Evolutionary conservation across 1,140 invertebrate genomes (phyloP).

Genomic region (Gonioctena quinquepunctata): DNA sequence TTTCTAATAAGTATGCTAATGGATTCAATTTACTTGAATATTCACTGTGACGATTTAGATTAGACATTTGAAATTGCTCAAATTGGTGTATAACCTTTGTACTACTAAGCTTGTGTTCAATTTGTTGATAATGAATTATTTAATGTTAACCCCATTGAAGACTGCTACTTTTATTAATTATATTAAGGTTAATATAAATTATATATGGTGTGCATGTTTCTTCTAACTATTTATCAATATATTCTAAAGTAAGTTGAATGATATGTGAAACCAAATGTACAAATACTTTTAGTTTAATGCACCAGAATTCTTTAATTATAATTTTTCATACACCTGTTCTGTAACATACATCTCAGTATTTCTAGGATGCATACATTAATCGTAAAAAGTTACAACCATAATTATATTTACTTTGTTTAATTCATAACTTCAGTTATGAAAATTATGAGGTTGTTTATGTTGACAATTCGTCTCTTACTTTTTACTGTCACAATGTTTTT

Average conservation of each 20-base stretch:
- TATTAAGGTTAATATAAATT: background rate
- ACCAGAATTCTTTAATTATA: constrained; percentile 21
- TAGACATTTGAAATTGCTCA: background rate
- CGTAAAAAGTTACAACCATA: background rate
- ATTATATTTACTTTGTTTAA: background rate
- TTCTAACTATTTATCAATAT: constrained; percentile 35
- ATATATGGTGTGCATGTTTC: constrained; percentile 10
- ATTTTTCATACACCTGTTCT: constrained; percentile 14
- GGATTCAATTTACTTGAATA: too few species aligned
- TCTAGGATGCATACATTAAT: constrained; percentile 13
- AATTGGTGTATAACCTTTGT: background rate
- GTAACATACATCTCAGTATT: constrained; percentile 32
- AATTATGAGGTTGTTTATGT: background rate
- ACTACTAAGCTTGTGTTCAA: background rate
- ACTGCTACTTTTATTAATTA: background rate
- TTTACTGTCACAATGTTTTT: background rate
- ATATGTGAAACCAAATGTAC: constrained; percentile 41
- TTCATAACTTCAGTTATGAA: background rate
- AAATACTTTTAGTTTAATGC: constrained; percentile 21
- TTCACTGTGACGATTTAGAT: background rate
- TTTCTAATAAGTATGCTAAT: too few species aligned
- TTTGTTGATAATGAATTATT: constrained; percentile 3
- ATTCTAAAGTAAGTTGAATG: constrained; percentile 37
- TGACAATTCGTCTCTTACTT: background rate
- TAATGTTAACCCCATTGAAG: background rate